Evolutionary conservation across 2,888 invertebrate species (phyloP), one percentile per base, ranked within the genome.

Genomic region (Cyclophora albipunctata): DNA sequence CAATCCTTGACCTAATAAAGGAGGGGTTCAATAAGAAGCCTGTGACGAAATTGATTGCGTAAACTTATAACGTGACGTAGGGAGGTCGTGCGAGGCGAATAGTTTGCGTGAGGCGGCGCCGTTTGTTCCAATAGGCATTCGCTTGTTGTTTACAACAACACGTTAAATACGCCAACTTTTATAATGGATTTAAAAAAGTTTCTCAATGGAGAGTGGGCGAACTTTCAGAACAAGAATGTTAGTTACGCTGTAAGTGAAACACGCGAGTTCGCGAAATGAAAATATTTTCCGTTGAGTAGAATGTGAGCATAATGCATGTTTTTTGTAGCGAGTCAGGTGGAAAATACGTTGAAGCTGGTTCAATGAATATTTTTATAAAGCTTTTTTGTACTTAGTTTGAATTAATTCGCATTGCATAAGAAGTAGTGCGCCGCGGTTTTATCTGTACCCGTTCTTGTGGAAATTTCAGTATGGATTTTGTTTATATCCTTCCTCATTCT

Each of bases 121-220:
- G 55, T 71, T 65, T 45, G 45, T 41, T 34, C 52, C 41, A 51
- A 54, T 51, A 47, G 50, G 51, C 52, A 59, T 57, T 54, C 57
- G 51, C 52, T 49, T 49, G 52, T 45, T 58, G 59, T 58, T 57
- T 61, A 61, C 54, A 56, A 48, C 51, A 54, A 53, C 57, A 52
- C 51, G 53, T 55, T 53, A 53, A 57, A 53, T 51, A 49, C 53
- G 47, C 49, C 54, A 66, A 66, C 63, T 66, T 67, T 53, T 61
- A 60, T 63, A 70, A 71, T 71, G 67, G 67, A 71, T 69, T 70
- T 67, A 61, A 65, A 68, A 56, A 75, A 73, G 54, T 75, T 70
- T 57, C 57, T 64, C 57, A 68, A 70, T 68, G 63, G 57, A 54
- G 57, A 50, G 5, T 37, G 54, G 53, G 62, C 33, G 37, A 65